phyloP scores from a whole-genome alignment of 2,888 invertebrate species.

The Lydus trimaculatus region DNA sequence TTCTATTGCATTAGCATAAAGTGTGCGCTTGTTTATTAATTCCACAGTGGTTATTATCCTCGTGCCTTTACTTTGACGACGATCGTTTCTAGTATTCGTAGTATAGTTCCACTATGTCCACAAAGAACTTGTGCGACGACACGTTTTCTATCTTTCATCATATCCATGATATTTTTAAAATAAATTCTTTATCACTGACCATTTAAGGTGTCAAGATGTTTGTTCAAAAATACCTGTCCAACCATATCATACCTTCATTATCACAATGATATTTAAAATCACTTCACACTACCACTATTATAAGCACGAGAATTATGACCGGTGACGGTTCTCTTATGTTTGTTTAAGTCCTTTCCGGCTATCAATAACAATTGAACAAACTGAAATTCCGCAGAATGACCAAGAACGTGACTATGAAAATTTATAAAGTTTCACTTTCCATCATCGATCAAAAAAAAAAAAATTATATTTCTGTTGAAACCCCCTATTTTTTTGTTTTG shows the following conservation, averaged over 20 bases:
- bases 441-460: background rate
- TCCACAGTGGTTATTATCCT: background rate
- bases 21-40: background rate
- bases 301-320: slow-evolving; percentile 25
- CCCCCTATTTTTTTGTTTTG: background rate
- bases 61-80: background rate
- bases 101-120: too few species aligned
- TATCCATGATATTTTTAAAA: background rate
- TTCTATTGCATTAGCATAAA: background rate
- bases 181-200: background rate
- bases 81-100: background rate
- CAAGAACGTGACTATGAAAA: slow-evolving; percentile 27
- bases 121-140: background rate
- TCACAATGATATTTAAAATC: slow-evolving; percentile 26
- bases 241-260: slow-evolving; percentile 43
- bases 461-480: background rate
- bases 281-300: slow-evolving; percentile 32
- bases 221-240: slow-evolving; percentile 33
- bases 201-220: background rate
- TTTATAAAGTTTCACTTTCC: background rate
- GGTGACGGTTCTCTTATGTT: slow-evolving; percentile 12
- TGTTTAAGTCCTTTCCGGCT: slow-evolving; percentile 19
- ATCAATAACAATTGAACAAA: slow-evolving; percentile 18
- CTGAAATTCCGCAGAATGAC: slow-evolving; percentile 21
- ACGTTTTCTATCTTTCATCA: background rate